Base-by-base conservation (phyloP, 2,113 vertebrate genomes). In the Puma concolor region DNA sequence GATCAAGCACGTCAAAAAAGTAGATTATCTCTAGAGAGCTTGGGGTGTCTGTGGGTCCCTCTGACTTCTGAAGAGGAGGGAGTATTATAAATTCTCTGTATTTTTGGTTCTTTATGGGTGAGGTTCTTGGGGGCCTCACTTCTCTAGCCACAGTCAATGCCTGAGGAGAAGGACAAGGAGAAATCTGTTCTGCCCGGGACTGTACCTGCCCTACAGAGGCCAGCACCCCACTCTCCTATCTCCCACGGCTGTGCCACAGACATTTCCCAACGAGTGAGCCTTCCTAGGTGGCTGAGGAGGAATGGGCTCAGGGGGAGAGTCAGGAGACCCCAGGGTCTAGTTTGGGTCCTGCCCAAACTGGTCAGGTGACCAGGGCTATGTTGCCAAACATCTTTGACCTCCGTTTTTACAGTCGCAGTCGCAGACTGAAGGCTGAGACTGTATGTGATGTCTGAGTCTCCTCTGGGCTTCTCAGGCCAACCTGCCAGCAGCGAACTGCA, bases 11-110 rank as follows among this genome's bases (percentile, higher is more conserved):
- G 19, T 93, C 86, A 64, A 94, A 82, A 86, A 81, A 95, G 60
- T 36, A 83, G 90, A 44, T 92, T 50, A 11, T 92, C 67, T 66
- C 48, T 87, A 57, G 69, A 87, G 79, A 93, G 48, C 66, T 83
- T 29, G 31, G 67, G 63, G 27, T 50, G 31, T 86, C 36, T 52
- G 60, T 77, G 36, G 33, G 44, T 82, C 60, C 15, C 72, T 67
- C 86, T 88, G 94, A 77, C 60, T 97, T 97, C 84, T 72, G 38
- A 80, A 54, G 72, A 95, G 38, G 64, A 86, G 41, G 23, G 17
- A 77, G n/a, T 60, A 66, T 66, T 52, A 41, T 31, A 66, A n/a
- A 38, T 41, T 41, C 27, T 95, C 76, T 77, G 38, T 72, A 44
- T 74, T 86, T 86, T 64, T 13, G 69, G 16, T 88, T 86, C 81